Evolutionary conservation across 1,140 invertebrate genomes (phyloP).

Genomic region (Cydia strobilella): DNA sequence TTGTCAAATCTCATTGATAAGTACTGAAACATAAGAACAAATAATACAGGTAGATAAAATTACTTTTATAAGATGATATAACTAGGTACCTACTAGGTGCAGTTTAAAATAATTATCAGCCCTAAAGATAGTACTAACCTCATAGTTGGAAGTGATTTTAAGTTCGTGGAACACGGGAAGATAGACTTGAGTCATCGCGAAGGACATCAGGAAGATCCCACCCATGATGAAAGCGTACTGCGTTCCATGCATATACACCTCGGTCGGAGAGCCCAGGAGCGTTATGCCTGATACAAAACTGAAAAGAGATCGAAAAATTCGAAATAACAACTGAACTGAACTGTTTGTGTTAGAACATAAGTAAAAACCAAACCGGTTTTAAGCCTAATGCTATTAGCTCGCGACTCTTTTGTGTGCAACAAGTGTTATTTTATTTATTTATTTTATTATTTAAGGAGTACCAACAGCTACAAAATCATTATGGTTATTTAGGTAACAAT

Average conservation of each 20-base stretch:
- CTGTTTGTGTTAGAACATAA: no score
- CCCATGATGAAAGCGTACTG: constrained; percentile 86
- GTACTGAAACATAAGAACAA: constrained; percentile 83
- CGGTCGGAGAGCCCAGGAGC: constrained; percentile 89
- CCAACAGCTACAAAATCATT: no score
- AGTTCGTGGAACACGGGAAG: constrained; percentile 92
- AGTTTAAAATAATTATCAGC: background rate
- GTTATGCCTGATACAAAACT: constrained; percentile 95
- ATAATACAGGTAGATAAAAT: background rate
- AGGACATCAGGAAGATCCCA: constrained; percentile 84
- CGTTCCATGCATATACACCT: constrained; percentile 90
- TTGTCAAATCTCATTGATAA: constrained; percentile 89
- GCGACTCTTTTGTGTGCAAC: no score
- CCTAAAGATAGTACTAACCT: constrained; percentile 79
- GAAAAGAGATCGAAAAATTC: constrained; percentile 48
- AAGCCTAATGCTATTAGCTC: no score
- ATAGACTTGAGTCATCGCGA: constrained; percentile 87
- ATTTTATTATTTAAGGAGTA: no score
- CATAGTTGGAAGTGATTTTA: constrained; percentile 90
- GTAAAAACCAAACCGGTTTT: no score
- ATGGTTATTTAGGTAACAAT: no score
- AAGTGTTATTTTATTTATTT: no score
- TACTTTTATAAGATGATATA: no score
- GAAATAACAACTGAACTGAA: no score
- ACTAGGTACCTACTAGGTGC: background rate